phyloP scores from a whole-genome alignment of 2,888 invertebrate genomes.

The Alviniconcha strummeri region DNA sequence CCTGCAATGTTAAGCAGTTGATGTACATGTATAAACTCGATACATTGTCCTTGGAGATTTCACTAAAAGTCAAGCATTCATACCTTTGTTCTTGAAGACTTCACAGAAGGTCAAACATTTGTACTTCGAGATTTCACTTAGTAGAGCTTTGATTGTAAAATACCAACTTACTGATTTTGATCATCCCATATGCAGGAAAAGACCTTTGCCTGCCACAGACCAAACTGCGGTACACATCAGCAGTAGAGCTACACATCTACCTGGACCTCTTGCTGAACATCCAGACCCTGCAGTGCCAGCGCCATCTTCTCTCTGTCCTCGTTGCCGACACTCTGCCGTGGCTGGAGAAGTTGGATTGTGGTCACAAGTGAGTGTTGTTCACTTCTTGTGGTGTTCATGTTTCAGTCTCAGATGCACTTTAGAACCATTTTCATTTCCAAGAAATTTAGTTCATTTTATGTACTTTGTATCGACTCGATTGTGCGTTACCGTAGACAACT shows the following conservation, averaged over 20 bases:
- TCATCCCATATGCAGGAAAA: background rate
- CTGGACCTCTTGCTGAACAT: background rate
- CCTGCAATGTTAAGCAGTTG: no score
- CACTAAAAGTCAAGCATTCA: no score
- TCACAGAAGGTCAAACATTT: no score
- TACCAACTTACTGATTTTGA: no score
- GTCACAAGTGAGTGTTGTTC: background rate
- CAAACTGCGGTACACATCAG: conserved; percentile 5
- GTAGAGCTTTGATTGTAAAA: no score
- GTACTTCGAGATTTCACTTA: no score
- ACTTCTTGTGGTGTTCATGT: background rate
- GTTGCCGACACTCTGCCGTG: background rate
- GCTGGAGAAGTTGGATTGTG: background rate
- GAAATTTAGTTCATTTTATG: background rate
- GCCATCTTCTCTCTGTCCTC: background rate
- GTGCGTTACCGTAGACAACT: background rate
- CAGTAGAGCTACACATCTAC: background rate
- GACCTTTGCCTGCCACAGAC: background rate
- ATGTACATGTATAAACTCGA: no score
- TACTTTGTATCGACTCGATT: background rate
- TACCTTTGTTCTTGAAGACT: no score
- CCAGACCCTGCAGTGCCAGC: conserved; percentile 21
- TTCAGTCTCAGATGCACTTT: no score
- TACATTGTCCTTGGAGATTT: no score
- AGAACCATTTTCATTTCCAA: no score